Base-by-base conservation (phyloP, 2,113 vertebrate species). In the Nibea coibor region DNA sequence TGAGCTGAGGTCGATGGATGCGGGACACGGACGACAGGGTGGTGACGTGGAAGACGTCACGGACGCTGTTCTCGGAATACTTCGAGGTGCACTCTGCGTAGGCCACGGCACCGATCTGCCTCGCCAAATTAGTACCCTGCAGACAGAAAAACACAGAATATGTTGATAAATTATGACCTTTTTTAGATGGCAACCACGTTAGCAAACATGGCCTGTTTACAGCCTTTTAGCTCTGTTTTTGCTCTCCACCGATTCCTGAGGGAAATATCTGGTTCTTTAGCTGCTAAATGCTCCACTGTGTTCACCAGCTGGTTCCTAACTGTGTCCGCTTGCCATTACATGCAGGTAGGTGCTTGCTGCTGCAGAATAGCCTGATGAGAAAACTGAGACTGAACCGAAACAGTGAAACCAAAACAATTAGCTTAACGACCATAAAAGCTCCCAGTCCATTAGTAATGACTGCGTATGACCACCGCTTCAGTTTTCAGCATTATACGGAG, bases 1-100 rank as follows among this genome's bases (percentile, higher is more conserved):
- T 97, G 48, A 93, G 83, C 82, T 95, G 87, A 78, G 96, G 96
- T 90, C 96, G 93, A 26, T 95, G 95, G 70, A 93, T 67, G 28
- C 93, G 94, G 88, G 92, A 95, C 26, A 97, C 94, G 0, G 97
- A 97, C 8, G 97, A 96, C 68, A 99, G 93, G 0, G 97, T 98
- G 90, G 97, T 97, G 56, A 98, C 93, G 0, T 99, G 97, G 74
- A 99, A 98, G 19, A 99, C 97, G 0, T 99, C 97, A 24, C 97
- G 94, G 15, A 99, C 97, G 22, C 96, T 98, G 96, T 97, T 97
- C 94, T 99, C 97, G 0, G 97, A 99, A 2, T 96, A 97, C 84
- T 96, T 96, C 12, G 97, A 97, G 10, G 97, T 98, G 88, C 97
- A 99, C 82, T 99, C 97, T 0, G 97, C 94, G 0, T 99, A 99